Conservation (phyloP, 2,888 invertebrate species). For the Dendrolimus houi region DNA sequence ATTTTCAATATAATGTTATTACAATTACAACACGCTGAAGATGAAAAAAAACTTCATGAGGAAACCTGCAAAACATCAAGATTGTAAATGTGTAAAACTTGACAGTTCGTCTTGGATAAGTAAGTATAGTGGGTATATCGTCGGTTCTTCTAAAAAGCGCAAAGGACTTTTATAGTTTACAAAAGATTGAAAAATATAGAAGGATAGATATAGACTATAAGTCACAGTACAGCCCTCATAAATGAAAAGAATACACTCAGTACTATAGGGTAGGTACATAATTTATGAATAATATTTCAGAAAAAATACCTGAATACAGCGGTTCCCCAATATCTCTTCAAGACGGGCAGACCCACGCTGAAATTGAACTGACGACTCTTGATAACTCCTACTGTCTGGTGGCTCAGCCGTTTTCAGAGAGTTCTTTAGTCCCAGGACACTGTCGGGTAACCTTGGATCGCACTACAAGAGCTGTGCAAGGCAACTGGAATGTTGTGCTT, state of each 20-base stretch:
- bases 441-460: constrained; percentile 52
- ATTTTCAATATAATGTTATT: no score
- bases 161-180: no score
- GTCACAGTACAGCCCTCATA: not conserved
- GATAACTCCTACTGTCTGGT: constrained; percentile 54
- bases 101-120: no score
- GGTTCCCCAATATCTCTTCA: constrained; percentile 35
- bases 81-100: no score
- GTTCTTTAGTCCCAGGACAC: constrained; percentile 50
- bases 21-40: no score
- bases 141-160: no score
- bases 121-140: no score
- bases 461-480: constrained; percentile 57
- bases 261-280: not conserved
- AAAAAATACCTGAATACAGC: constrained; percentile 16
- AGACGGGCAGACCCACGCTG: constrained; percentile 36
- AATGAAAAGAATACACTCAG: not conserved
- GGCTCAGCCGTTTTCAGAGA: constrained; percentile 55
- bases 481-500: constrained; percentile 57
- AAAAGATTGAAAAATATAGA: no score
- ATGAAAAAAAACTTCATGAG: no score
- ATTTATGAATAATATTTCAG: constrained; percentile 10
- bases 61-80: no score
- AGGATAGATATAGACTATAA: no score
- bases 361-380: constrained; percentile 36